Percentiles rank a stretch among this genome's conserved stretches.
Conservation (phyloP, 2,113 vertebrate genomes). For the Genyomyrus donnyi region DNA sequence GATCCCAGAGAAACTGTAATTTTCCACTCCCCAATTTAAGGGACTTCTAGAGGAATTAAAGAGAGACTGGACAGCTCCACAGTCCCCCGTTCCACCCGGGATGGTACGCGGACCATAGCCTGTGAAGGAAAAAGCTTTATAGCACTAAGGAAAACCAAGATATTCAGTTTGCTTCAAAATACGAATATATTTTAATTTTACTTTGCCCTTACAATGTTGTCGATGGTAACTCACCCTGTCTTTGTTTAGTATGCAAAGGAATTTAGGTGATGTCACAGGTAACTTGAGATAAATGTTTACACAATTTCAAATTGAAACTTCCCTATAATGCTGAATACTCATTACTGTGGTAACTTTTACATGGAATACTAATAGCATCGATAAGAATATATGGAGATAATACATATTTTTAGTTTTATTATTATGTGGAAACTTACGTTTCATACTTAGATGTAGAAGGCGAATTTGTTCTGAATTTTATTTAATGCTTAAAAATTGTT, state of each 20-base stretch:
- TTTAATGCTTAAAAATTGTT: neutral
- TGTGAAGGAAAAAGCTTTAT: constrained; percentile 24
- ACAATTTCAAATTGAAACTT: neutral
- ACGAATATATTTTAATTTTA: neutral
- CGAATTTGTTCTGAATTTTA: neutral
- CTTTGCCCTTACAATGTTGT: constrained; percentile 1
- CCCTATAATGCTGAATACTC: neutral
- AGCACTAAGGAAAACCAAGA: constrained; percentile 39
- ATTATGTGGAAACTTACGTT: constrained; percentile 14
- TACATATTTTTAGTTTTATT: constrained; percentile 3
- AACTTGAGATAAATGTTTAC: constrained; percentile 15
- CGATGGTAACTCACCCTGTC: neutral
- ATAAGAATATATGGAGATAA: neutral
- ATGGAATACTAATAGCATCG: neutral
- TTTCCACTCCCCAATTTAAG: constrained; percentile 9
- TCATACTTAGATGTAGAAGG: neutral
- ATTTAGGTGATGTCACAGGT: constrained; percentile 17
- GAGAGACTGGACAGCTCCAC: constrained; percentile 8
- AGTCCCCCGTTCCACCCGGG: neutral
- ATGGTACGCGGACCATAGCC: constrained; percentile 15
- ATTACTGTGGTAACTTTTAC: neutral
- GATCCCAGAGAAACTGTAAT: neutral
- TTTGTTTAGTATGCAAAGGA: constrained; percentile 20
- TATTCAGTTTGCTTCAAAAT: neutral
- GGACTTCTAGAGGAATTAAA: constrained; percentile 29